Conservation (phyloP, 2,113 vertebrate species). For the Reinhardtius hippoglossoides region DNA sequence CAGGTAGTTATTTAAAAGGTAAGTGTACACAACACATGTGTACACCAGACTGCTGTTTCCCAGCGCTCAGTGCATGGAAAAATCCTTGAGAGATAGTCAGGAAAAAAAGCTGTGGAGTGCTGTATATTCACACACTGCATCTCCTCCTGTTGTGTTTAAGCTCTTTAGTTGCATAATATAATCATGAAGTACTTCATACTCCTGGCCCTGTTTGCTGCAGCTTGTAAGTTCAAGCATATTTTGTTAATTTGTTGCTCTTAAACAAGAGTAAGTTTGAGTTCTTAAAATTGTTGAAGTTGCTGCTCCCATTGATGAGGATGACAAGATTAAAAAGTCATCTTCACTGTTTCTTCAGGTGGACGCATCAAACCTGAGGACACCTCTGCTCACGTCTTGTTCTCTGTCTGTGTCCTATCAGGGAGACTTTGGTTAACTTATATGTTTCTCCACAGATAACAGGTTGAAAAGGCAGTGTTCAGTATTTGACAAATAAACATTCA, state of each 20-base stretch:
- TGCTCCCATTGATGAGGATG: constrained; percentile 61
- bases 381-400: no score
- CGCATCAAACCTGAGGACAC: no score
- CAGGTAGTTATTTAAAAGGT: no score
- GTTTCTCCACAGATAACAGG: no score
- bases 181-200: constrained; percentile 80
- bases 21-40: background rate
- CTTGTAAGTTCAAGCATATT: constrained; percentile 63
- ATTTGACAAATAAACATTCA: no score
- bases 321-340: no score
- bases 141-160: background rate
- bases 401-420: no score
- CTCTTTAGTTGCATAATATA: constrained; percentile 8
- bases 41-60: constrained; percentile 67
- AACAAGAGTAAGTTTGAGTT: background rate
- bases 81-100: constrained; percentile 28
- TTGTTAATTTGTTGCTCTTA: background rate
- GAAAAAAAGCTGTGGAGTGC: constrained; percentile 31
- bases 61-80: constrained; percentile 47
- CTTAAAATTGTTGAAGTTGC: background rate
- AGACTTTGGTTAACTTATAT: no score
- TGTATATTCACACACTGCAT: constrained; percentile 31
- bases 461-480: no score
- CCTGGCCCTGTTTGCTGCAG: constrained; percentile 75
- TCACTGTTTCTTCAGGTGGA: no score